A percentile compares a stretch with the other conserved stretches of the same genome.
Conservation (phyloP, 2,113 vertebrate genomes). For the Scytalopus superciliaris region DNA sequence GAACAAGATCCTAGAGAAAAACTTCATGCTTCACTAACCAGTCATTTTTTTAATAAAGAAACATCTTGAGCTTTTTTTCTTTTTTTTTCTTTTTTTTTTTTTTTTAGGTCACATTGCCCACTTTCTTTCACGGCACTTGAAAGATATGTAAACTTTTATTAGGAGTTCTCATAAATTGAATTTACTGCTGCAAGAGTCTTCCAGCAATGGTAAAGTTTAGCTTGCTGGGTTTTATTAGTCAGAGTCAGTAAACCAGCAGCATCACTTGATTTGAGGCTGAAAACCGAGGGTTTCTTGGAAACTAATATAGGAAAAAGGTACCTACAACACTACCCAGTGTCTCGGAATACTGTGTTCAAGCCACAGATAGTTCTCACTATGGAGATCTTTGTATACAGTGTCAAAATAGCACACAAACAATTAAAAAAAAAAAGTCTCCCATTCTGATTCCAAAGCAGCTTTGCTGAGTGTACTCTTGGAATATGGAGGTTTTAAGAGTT, state of each 20-base stretch:
- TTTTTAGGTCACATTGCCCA: background rate
- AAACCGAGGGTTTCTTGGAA: constrained; percentile 39
- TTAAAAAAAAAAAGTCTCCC: background rate
- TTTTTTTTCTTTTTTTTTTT: background rate
- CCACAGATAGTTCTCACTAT: constrained; percentile 69
- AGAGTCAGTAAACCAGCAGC: constrained; percentile 39
- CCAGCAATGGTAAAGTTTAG: constrained; percentile 34
- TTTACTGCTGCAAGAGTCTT: constrained; percentile 39
- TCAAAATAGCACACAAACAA: constrained; percentile 63
- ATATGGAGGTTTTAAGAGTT: constrained; percentile 43
- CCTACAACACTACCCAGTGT: constrained; percentile 19
- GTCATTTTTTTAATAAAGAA: background rate
- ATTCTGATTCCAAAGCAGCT: constrained; percentile 25
- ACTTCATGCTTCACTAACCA: background rate
- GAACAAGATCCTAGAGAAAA: background rate
- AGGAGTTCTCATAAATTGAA: constrained; percentile 39
- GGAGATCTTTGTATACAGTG: constrained; percentile 68
- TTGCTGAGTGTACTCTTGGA: constrained; percentile 49
- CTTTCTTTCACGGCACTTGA: constrained; percentile 32
- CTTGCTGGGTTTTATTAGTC: constrained; percentile 54
- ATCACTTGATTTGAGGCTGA: constrained; percentile 31
- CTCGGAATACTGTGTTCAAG: constrained; percentile 34
- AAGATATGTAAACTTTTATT: constrained; percentile 50
- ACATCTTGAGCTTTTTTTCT: background rate
- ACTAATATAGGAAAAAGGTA: constrained; percentile 61